A percentile compares a stretch with the other conserved stretches of the same genome.
Conservation (phyloP, 2,888 invertebrate species). For the Fragum fragum region DNA sequence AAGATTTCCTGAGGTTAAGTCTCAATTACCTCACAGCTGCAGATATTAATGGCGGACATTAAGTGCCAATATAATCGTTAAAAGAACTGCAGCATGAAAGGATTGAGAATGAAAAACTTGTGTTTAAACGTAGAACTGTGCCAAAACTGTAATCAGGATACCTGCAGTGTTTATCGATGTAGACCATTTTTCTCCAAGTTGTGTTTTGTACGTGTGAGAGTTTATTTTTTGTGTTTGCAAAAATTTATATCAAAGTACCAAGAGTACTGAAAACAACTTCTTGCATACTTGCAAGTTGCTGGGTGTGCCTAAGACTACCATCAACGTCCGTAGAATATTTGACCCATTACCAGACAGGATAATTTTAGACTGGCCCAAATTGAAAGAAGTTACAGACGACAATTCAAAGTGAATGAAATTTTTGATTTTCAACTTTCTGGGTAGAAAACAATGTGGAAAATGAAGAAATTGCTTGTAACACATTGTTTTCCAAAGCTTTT, state of each 20-base stretch:
- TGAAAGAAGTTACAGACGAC: too few relatives aligned
- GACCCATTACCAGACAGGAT: too few relatives aligned
- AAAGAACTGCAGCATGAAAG: conserved; percentile 36
- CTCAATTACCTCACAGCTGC: conserved; percentile 43
- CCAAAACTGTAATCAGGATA: conserved; percentile 10
- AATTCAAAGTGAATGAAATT: too few relatives aligned
- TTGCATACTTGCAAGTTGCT: too few relatives aligned
- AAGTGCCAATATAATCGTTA: conserved; percentile 40
- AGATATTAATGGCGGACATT: conserved; percentile 28
- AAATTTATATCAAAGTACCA: not conserved
- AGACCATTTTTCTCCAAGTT: not conserved
- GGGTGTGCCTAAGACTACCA: too few relatives aligned
- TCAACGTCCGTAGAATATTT: too few relatives aligned
- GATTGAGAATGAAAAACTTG: conserved; percentile 24
- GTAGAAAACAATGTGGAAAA: too few relatives aligned
- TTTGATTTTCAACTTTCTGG: too few relatives aligned
- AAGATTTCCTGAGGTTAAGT: conserved; percentile 18
- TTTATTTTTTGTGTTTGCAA: not conserved
- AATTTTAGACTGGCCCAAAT: too few relatives aligned
- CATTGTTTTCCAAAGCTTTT: too few relatives aligned
- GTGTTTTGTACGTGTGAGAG: not conserved
- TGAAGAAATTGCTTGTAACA: too few relatives aligned
- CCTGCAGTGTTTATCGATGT: conserved; percentile 2
- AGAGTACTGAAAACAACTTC: not conserved
- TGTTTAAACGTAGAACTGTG: conserved; percentile 35